Evolutionary conservation across 2,797 vertebrate species (phyloP).

Genomic region (Pipistrellus kuhlii): DNA sequence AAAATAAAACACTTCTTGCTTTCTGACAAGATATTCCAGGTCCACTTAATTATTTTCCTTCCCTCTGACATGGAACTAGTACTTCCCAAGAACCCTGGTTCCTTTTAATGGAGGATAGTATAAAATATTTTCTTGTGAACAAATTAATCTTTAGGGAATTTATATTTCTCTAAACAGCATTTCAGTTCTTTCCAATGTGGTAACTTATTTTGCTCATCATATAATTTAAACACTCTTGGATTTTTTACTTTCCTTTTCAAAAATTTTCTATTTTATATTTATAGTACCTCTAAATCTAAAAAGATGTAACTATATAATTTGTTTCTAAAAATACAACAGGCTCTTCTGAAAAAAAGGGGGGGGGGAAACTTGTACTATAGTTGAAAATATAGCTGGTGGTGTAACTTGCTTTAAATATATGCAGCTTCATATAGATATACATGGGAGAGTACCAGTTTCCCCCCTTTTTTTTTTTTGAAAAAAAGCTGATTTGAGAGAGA

Average conservation of each 20-base stretch:
- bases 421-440: background rate
- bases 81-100: background rate
- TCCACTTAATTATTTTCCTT: background rate
- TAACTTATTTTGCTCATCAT: conserved; percentile 23
- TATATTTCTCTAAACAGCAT: background rate
- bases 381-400: background rate
- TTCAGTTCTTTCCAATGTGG: background rate
- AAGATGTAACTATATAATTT: background rate
- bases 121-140: conserved; percentile 14
- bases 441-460: background rate
- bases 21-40: conserved; percentile 21
- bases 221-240: conserved; percentile 6
- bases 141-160: background rate
- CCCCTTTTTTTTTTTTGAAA: background rate
- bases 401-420: background rate
- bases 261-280: background rate
- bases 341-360: background rate
- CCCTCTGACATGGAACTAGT: background rate
- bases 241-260: conserved; percentile 27
- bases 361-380: background rate
- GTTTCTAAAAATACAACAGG: background rate
- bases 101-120: background rate
- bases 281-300: conserved; percentile 25
- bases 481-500: background rate
- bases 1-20: background rate